phyloP scores from a whole-genome alignment of 1,140 invertebrate species.

The Diachasmimorpha longicaudata region DNA sequence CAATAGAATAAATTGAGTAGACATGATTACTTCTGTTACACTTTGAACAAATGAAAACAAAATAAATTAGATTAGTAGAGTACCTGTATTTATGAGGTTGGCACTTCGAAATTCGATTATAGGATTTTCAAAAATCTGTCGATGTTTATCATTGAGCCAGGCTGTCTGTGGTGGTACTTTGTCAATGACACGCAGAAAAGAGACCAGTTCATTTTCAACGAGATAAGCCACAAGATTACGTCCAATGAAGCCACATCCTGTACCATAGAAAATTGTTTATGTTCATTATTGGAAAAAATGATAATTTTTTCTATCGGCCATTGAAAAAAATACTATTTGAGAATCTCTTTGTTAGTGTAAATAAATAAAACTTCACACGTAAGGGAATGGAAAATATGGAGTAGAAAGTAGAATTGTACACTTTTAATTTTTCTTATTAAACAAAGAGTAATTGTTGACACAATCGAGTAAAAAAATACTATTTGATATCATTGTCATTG shows the following conservation, averaged over 20 bases:
- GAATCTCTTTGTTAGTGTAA: too few species aligned
- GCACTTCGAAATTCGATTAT: constrained; percentile 89
- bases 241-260: constrained; percentile 92
- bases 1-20: too few species aligned
- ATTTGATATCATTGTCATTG: too few species aligned
- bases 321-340: too few species aligned
- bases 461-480: too few species aligned
- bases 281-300: constrained; percentile 23
- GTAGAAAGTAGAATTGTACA: too few species aligned
- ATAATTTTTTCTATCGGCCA: too few species aligned
- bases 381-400: too few species aligned
- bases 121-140: constrained; percentile 73
- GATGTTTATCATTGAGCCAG: constrained; percentile 81
- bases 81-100: constrained; percentile 89
- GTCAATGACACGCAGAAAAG: constrained; percentile 81
- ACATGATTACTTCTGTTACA: too few species aligned
- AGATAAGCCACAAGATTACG: constrained; percentile 85
- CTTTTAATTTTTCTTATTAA: constrained; percentile 22
- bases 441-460: too few species aligned
- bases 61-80: constrained; percentile 31
- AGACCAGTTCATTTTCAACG: constrained; percentile 77
- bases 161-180: constrained; percentile 92
- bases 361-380: too few species aligned
- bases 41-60: too few species aligned
- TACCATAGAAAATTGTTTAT: constrained; percentile 38